Evolutionary conservation across 2,888 invertebrate species (phyloP), one percentile per base, ranked within the genome.

Genomic region (Venusia cambrica): DNA sequence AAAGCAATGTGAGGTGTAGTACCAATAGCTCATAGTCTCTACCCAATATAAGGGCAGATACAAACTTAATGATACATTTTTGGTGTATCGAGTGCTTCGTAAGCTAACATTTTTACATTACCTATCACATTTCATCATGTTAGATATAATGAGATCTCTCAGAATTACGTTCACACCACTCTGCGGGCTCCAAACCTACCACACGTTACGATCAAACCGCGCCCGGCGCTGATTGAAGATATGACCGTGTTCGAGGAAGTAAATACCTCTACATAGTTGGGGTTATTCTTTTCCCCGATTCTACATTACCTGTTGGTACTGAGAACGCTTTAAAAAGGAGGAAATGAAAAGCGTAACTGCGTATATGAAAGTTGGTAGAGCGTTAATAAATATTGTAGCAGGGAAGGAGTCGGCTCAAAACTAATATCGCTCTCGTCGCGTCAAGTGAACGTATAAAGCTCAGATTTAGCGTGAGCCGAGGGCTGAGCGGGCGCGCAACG

Each of bases 401-500:
- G 77, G 71, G 71, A 70, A 76, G 73, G 74, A 78, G 77, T 75
- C 75, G 73, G 73, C 76, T 81, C 68, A 73, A 78, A 85, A 85
- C 85, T 85, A 87, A 87, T 85, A 85, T 85, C 71, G 81, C 77
- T 79, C 80, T 80, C 77, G 77, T 76, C 80, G 83, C 80, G 85
- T 85, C 83, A 85, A 85, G 84, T 83, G 87, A 84, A 84, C 84
- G 79, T 85, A 85, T 84, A 85, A 85, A 84, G 87, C 84, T 80
- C 78, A 85, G 85, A 85, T 87, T 87, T 84, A 85, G 85, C 80
- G 73, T 67, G 75, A 76, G 75, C 72, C 74, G 77, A 73, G 81
- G 77, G 76, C 75, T 76, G 81, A 77, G 73, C 75, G 68, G 79
- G 80, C 80, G 85, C 76, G 75, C 75, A 77, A 71, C 84, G 77